Evolutionary conservation across 23 tunicate species (phyloP), one percentile per base, ranked within the genome.

Genomic region (Oikopleura dioica): DNA sequence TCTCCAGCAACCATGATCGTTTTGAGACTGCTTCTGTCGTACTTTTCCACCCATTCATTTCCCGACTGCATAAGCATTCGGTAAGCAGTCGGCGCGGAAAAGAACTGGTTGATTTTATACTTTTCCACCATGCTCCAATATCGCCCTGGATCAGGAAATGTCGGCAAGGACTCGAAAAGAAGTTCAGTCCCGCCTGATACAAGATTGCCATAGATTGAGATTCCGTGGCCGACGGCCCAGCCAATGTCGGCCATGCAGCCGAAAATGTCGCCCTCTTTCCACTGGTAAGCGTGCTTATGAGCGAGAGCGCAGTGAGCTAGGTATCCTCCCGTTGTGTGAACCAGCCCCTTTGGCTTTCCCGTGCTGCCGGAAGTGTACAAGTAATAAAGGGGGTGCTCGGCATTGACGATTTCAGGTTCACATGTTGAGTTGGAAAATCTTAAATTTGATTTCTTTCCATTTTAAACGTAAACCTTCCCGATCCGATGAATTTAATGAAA

Each of bases 311-410:
- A 87, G 75, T 94, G 87, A 1, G 87, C 82, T n/a, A 94, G 69
- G 68, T 94, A 94, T 0, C 99, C 99, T 35, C 95, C 85, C 51
- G 87, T 92, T 1, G 85, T 80, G 38, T 94, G 99, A 26, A 86
- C 82, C 38, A 94, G 87, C 0, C 99, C 99, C 76, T 94, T 94
- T 37, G 99, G 99, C 81, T 94, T 94, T 1, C 99, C 99, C 35
- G 99, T 94, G 68, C 99, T 94, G n/a, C 99, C 99, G 59, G 99
- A 94, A 0, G 99, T 94, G 69, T 94, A 94, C 31, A 94, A 80
- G 80, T 82, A 79, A 68, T 86, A 94, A 38, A 94, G 77, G 51
- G 79, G 68, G 36, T 94, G 87, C 75, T 94, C 99, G 77, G 95
- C 82, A 69, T 94, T 69, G 87, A 94, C 84, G 0, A 77, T 26